phyloP scores from a whole-genome alignment of 2,113 vertebrate species.

The Erythrocercus mccallii region DNA sequence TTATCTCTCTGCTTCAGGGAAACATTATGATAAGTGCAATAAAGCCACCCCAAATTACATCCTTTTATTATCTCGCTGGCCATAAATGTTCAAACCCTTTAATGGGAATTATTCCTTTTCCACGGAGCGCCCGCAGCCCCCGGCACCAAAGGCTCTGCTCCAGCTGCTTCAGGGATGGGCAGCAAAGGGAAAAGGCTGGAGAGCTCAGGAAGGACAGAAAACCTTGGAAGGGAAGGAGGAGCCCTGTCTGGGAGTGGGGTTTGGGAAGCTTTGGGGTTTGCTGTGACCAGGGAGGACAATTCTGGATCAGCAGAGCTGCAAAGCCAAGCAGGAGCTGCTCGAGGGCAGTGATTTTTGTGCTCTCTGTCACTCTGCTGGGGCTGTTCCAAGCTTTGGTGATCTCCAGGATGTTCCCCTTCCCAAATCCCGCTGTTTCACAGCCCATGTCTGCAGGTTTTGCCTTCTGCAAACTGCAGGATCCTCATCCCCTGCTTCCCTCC shows the following conservation, averaged over 20 bases:
- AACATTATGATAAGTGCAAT: constrained; percentile 62
- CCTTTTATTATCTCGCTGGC: constrained; percentile 60
- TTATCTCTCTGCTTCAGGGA: constrained; percentile 68
- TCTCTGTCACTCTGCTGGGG: not conserved
- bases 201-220: not conserved
- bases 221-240: not conserved
- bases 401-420: not conserved
- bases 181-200: not conserved
- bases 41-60: constrained; percentile 62
- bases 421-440: fast-evolving
- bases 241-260: fast-evolving
- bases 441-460: not conserved
- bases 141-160: not conserved
- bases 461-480: not conserved
- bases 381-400: not conserved
- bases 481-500: not conserved
- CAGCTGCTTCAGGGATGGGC: not conserved
- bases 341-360: not conserved
- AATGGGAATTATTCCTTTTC: constrained; percentile 31
- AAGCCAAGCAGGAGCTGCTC: not conserved
- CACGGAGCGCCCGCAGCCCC: not conserved
- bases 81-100: constrained; percentile 59
- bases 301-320: not conserved
- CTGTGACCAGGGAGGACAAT: not conserved
- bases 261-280: not conserved